Evolutionary conservation across 2,113 vertebrate genomes (phyloP).

Genomic region (Oxyruncus cristatus): DNA sequence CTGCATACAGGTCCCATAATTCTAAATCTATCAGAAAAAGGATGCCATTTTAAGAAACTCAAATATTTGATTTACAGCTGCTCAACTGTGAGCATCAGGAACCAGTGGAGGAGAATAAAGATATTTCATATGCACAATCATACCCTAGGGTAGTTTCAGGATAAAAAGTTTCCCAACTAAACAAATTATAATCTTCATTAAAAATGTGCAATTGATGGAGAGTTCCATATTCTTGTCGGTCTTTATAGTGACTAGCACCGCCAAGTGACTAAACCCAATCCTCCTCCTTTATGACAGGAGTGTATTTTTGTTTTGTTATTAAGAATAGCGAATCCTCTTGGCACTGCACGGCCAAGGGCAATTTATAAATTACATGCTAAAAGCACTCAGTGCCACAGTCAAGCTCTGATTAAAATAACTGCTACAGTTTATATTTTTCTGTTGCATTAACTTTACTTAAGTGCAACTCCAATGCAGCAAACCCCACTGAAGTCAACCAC

Average conservation of each 20-base stretch:
- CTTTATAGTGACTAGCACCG: background rate
- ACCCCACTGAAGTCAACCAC: background rate
- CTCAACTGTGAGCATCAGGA: background rate
- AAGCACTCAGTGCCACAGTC: background rate
- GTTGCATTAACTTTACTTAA: background rate
- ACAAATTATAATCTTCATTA: background rate
- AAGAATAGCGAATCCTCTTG: background rate
- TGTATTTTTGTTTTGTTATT: background rate
- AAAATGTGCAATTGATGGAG: background rate
- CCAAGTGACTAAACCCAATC: background rate
- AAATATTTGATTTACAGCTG: background rate
- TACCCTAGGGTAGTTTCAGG: background rate
- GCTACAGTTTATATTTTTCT: background rate
- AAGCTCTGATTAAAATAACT: background rate
- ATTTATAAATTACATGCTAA: slow-evolving; percentile 1
- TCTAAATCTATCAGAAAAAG: background rate
- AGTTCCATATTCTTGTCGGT: background rate
- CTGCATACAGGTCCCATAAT: background rate
- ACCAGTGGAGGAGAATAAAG: background rate
- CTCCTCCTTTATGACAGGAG: background rate
- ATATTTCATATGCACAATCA: background rate
- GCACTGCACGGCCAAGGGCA: background rate
- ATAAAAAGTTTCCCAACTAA: background rate
- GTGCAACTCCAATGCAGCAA: background rate
- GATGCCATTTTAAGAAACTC: background rate